A percentile compares a stretch with the other conserved stretches of the same genome.
Conservation (phyloP, 2,797 vertebrate genomes). For the Rhinella marina region DNA sequence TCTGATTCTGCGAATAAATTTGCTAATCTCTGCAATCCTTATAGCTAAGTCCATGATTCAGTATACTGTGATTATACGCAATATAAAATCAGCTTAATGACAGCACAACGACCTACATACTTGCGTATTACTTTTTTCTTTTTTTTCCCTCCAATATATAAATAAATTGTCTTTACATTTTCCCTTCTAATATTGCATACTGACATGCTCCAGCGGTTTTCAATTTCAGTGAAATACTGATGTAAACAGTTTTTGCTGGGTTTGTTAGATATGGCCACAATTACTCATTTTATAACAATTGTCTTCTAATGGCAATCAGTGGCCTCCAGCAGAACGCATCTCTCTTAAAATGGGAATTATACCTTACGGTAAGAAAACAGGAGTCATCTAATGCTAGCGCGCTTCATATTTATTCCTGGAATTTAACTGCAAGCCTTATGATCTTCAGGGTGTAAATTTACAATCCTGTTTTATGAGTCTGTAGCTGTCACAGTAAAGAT, state of each 20-base stretch:
- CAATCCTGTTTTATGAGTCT: slow-evolving; percentile 31
- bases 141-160: slow-evolving; percentile 2
- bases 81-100: neutral
- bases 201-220: slow-evolving; percentile 49
- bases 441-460: slow-evolving; percentile 25
- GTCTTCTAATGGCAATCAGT: slow-evolving; percentile 32
- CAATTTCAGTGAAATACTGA: slow-evolving; percentile 56
- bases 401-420: slow-evolving; percentile 27
- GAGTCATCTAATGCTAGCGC: neutral
- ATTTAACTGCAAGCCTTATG: slow-evolving; percentile 2
- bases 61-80: neutral
- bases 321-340: slow-evolving; percentile 3
- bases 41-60: neutral
- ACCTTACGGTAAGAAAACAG: slow-evolving; percentile 18
- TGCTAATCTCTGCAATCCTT: neutral
- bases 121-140: slow-evolving; percentile 25
- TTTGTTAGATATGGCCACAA: slow-evolving; percentile 52
- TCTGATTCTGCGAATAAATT: too few relatives aligned
- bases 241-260: slow-evolving; percentile 55
- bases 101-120: slow-evolving; percentile 53
- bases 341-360: slow-evolving; percentile 5
- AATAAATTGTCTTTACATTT: slow-evolving; percentile 52
- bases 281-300: slow-evolving; percentile 58
- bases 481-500: slow-evolving; percentile 34
- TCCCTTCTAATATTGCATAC: slow-evolving; percentile 47